Evolutionary conservation across 2,797 vertebrate species (phyloP), one percentile per base, ranked within the genome.

Genomic region (Lacerta bilineata): DNA sequence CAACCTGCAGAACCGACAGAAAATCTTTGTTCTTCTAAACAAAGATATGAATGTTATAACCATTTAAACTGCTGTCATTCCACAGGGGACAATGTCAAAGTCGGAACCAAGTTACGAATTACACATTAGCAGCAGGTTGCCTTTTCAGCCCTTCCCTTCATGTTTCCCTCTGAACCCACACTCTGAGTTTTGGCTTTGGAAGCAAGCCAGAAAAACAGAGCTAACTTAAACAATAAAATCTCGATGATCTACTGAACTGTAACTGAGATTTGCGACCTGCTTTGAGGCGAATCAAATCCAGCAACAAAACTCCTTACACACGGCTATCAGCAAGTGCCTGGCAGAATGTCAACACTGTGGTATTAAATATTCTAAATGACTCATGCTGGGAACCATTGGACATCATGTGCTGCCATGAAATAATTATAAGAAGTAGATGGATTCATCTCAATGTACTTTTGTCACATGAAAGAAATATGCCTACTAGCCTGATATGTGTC

Each of bases 201-300:
- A 94, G 77, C n/a, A 76, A 87, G 87, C 86, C 86, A 86, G 91
- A 89, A 91, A 83, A 84, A 79, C 25, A 88, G 89, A 86, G 80
- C 82, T 66, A 92, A 74, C 74, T 91, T 71, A 80, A 87, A 94
- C 84, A 94, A 83, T 87, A 90, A 90, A 87, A 93, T 80, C 88
- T 88, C 64, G 81, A 90, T 94, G 93, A 94, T 95, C 88, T 89
- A 77, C 83, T 95, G 90, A 95, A 92, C 93, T 93, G 88, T 93
- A 92, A 92, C 80, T 72, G 91, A 93, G 85, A 92, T 94, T 91
- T 93, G 92, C 87, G 86, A 94, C 90, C 91, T 88, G 81, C 83
- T 94, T 91, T 92, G 86, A 92, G 92, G 80, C 84, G 91, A 95
- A 91, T 92, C 91, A 91, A 72, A 94, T 87, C 95, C 84, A 90